Evolutionary conservation across 2,113 vertebrate species (phyloP), one percentile per base, ranked within the genome.

Genomic region (Atlantisia rogersi): DNA sequence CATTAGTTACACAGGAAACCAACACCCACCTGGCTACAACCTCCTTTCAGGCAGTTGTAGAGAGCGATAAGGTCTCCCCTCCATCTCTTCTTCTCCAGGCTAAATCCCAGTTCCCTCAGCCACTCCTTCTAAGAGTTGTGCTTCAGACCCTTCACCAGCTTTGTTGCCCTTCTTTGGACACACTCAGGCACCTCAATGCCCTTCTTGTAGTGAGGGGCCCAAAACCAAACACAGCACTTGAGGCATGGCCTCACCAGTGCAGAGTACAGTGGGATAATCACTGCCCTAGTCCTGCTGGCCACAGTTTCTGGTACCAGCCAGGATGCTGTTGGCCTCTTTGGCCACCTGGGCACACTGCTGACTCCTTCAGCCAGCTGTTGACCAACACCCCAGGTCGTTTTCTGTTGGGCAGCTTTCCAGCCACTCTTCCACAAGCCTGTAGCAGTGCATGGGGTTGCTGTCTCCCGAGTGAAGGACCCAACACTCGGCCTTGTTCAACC

Each of bases 221-320:
- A 68, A 18, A 71, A 29, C 35, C 52, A 71, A 25, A 6, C 13
- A 29, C 15, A 17, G n/a, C 1, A 28, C 2, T 58, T 0, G 0
- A 71, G 52, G 9, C 15, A 28, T 5, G 1, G 37, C n/a, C 46
- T 76, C 73, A 62, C 5, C 58, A n/a, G 35, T 5, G 58, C 29
- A 0, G 0, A 42, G 18, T 2, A 28, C 46, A 62, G 29, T 1
- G 19, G 11, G 0, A 55, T 3, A 2, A 7, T 44, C 48, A 4
- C 29, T 26, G 5, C 46, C 39, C 18, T 90, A 1, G 0, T 26
- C 31, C 69, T 65, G 79, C n/a, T 3, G 4, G 53, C 1, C 42
- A 0, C 42, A 0, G 1, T 15, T 26, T 1, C 26, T 60, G 44
- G 7, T 26, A 7, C 18, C 60, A 5, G 7, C 52, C 77, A 79